These are phyloP conservation scores for Lagocephalus sceleratus DNA, from an alignment of 2,797 vertebrate genomes.

Conservation along the genomic window DNA sequence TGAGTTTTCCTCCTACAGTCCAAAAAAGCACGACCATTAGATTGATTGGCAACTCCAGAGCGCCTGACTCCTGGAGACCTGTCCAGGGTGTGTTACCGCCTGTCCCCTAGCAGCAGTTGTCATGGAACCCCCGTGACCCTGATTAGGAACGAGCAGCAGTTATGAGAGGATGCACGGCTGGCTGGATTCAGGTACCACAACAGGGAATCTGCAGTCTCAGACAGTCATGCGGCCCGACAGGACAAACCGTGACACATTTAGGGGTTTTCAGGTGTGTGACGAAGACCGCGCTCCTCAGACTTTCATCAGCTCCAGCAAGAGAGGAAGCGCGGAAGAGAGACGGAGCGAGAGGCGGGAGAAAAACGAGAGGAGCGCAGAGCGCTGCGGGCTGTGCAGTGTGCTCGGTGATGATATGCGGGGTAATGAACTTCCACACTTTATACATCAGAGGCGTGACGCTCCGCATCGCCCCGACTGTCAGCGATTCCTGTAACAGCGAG, in stretches of 20 bases:
- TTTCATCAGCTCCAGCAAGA: conserved; percentile 48
- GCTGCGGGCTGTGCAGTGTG: conserved; percentile 53
- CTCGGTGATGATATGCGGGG: conserved; percentile 63
- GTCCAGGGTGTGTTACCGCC: too few relatives aligned
- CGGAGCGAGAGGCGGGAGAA: conserved; percentile 8
- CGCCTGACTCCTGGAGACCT: too few relatives aligned
- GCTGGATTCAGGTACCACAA: conserved; percentile 13
- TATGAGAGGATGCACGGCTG: too few relatives aligned
- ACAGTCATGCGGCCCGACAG: conserved; percentile 41
- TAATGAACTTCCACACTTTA: conserved; percentile 70
- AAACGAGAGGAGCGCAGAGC: conserved; percentile 32
- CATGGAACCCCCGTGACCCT: too few relatives aligned
- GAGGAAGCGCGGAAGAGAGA: conserved; percentile 18
- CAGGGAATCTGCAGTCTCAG: conserved; percentile 10
- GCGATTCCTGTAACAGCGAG: conserved; percentile 52
- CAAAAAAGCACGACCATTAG: too few relatives aligned
- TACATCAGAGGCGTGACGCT: conserved; percentile 63
- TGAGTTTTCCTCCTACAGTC: too few relatives aligned
- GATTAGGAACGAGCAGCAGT: too few relatives aligned
- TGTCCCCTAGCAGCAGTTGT: too few relatives aligned
- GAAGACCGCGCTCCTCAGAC: conserved; percentile 39
- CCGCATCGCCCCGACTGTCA: conserved; percentile 59
- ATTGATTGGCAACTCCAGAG: too few relatives aligned
- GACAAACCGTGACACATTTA: conserved; percentile 39
- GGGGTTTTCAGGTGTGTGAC: conserved; percentile 48